Percentiles rank a stretch among this genome's conserved stretches.
Conservation (phyloP, 2,888 invertebrate genomes). For the Entomobrya multifasciata region DNA sequence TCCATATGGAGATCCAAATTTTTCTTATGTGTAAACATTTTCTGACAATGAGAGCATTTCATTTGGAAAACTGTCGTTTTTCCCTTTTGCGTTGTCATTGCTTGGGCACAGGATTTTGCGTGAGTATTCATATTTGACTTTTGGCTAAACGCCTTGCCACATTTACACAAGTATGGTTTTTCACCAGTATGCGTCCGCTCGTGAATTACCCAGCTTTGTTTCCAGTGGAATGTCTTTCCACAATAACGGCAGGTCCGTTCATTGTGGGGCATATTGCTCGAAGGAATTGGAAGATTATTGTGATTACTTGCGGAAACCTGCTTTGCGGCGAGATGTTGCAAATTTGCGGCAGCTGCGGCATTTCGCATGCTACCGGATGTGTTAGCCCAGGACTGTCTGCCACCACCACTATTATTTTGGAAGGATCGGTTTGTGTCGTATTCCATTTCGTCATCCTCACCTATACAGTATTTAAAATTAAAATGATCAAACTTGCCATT, state of each 20-base stretch:
- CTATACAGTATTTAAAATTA: no score
- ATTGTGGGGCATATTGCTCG: conserved; percentile 57
- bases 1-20: conserved; percentile 73
- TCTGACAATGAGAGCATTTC: conserved; percentile 73
- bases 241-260: conserved; percentile 67
- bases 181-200: conserved; percentile 73
- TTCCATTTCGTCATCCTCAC: conserved; percentile 42
- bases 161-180: conserved; percentile 71
- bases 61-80: conserved; percentile 74
- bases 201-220: conserved; percentile 72
- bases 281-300: conserved; percentile 26
- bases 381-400: conserved; percentile 41
- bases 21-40: conserved; percentile 75
- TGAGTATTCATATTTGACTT: conserved; percentile 73
- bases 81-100: conserved; percentile 71
- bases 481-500: no score
- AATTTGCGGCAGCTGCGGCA: conserved; percentile 2
- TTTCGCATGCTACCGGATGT: neutral
- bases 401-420: neutral
- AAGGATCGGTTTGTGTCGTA: conserved; percentile 20
- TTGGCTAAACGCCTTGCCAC: conserved; percentile 69
- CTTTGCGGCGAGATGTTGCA: conserved; percentile 36
- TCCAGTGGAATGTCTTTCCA: conserved; percentile 74
- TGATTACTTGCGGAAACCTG: neutral
- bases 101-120: conserved; percentile 70